Base-by-base conservation (phyloP, 2,888 invertebrate species). In the Drosophila meridionalis region DNA sequence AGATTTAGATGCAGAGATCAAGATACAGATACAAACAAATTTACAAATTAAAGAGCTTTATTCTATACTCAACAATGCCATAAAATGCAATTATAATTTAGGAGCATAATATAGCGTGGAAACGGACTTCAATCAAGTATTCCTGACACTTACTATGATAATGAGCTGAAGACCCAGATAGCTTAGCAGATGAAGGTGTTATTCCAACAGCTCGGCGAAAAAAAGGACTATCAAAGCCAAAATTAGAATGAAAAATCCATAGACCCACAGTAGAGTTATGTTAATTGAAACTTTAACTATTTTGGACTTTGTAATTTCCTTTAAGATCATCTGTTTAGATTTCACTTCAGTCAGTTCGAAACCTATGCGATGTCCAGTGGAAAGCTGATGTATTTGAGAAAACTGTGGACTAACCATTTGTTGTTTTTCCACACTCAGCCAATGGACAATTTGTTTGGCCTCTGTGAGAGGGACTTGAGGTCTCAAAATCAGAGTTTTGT, bases 391-490 rank as follows among this genome's bases (percentile, higher is more conserved):
- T 48, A 9, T 2, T 28, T 28, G 14, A 3, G 58, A 3, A 0
- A 28, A 1, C 6, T 9, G 45, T 6, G 47, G 47, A 0, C 14
- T 2, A 2, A 3, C 4, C 2, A 28, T 2, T 5, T n/a, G 3
- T 28, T 59, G 58, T 34, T 36, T 9, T 2, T 59, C 47, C 47
- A n/a, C 6, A 0, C 47, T 6, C 11, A 59, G n/a, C 58, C 58
- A 59, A n/a, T 59, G 45, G 7, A 59, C 58, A 4, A 28, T 28
- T 6, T 6, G 14, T 8, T 36, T 14, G 6, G 58, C 6, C 1
- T 47, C 58, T 47, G 34, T 6, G 20, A 2, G 2, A 5, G 40
- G 11, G 3, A 12, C 3, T 38, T 11, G 0, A 11, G 4, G 12
- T 38, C 4, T 11, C 20, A 20, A 20, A 20, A 20, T n/a, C 12